phyloP scores from a whole-genome alignment of 2,888 invertebrate genomes.

The Hirtodrosophila trivittata region DNA sequence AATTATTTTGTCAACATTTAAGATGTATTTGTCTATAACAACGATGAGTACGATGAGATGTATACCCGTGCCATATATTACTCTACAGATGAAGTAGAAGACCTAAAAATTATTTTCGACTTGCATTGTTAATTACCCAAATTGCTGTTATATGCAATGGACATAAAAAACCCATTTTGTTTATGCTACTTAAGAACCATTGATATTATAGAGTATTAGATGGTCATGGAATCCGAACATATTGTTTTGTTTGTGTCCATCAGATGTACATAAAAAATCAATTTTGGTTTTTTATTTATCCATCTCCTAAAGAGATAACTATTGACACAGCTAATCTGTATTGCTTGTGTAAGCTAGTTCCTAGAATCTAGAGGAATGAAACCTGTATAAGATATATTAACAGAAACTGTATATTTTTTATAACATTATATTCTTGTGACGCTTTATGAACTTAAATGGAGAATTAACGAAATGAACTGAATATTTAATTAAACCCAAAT shows the following conservation, averaged over 20 bases:
- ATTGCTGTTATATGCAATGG: too few species aligned
- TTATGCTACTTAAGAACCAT: not conserved
- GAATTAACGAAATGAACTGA: constrained; percentile 50
- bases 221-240: not conserved
- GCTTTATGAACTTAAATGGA: constrained; percentile 26
- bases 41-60: not conserved
- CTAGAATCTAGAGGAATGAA: constrained; percentile 32
- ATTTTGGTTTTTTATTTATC: constrained; percentile 49
- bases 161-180: too few species aligned
- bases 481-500: constrained; percentile 50
- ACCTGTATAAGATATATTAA: constrained; percentile 37
- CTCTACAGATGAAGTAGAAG: too few species aligned
- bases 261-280: too few species aligned
- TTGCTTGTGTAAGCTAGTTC: constrained; percentile 24
- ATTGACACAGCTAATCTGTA: constrained; percentile 52
- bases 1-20: constrained; percentile 71
- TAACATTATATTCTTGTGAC: constrained; percentile 4
- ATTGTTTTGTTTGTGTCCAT: too few species aligned
- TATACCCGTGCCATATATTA: constrained; percentile 4
- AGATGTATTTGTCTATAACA: constrained; percentile 33
- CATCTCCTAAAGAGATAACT: constrained; percentile 44
- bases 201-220: constrained; percentile 28
- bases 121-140: too few species aligned
- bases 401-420: constrained; percentile 43
- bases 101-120: too few species aligned